Evolutionary conservation across 92 coral and sea anemone species (phyloP).

Genomic region (Actinostola sp.): DNA sequence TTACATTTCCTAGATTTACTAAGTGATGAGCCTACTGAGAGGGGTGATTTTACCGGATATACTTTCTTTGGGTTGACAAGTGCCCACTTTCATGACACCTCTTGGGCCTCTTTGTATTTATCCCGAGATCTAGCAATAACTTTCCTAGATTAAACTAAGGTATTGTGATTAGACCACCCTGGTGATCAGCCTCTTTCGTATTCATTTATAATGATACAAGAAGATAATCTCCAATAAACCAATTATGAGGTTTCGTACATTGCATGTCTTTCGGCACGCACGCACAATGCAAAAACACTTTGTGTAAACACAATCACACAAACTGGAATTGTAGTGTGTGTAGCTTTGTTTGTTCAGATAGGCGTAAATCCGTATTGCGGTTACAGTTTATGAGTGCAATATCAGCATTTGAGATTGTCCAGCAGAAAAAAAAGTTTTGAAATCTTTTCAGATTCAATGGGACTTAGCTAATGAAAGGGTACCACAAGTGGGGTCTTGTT

Average conservation of each 20-base stretch:
- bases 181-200: not conserved
- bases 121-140: too few species aligned
- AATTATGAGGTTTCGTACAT: not conserved
- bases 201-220: too few species aligned
- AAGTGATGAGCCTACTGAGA: too few species aligned
- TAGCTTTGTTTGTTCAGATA: slow-evolving; percentile 2
- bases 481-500: not conserved
- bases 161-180: not conserved
- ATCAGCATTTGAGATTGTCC: not conserved
- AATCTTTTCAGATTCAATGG: not conserved
- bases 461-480: not conserved
- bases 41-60: too few species aligned
- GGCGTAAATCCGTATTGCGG: not conserved
- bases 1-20: too few species aligned
- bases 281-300: not conserved
- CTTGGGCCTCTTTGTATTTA: too few species aligned
- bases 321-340: slow-evolving; percentile 17
- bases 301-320: not conserved
- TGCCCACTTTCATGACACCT: too few species aligned
- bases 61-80: too few species aligned
- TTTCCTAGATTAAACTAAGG: not conserved
- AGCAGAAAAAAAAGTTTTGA: too few species aligned
- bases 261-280: not conserved
- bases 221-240: not conserved
- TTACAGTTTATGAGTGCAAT: not conserved